These are phyloP conservation scores for Drosophila micromelanica DNA, from an alignment of 1,140 invertebrate genomes.

Conservation along the genomic window DNA sequence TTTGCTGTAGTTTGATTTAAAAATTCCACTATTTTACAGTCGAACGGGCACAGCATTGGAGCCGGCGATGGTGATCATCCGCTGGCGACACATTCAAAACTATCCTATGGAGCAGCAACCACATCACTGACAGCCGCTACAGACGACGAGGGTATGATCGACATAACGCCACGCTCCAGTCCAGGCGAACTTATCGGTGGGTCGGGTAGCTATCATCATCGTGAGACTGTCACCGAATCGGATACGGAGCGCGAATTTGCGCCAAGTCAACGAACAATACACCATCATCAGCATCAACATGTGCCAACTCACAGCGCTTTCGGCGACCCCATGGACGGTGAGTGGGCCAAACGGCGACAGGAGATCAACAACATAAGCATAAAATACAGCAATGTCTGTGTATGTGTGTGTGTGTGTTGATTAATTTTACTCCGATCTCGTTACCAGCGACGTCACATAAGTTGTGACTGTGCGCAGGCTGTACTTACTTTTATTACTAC, in stretches of 20 bases:
- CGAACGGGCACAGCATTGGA: slow-evolving; percentile 76
- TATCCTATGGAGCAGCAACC: slow-evolving; percentile 47
- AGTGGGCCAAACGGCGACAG: slow-evolving; percentile 27
- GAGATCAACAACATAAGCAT: not conserved
- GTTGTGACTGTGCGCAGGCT: slow-evolving; percentile 38
- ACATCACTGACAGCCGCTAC: slow-evolving; percentile 77
- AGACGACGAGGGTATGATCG: slow-evolving; percentile 88
- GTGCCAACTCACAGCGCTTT: slow-evolving; percentile 84
- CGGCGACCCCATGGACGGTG: slow-evolving; percentile 80
- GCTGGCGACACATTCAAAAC: slow-evolving; percentile 61
- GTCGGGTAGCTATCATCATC: slow-evolving; percentile 54
- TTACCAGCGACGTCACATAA: slow-evolving; percentile 44
- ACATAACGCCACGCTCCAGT: slow-evolving; percentile 86
- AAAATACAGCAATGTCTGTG: not conserved
- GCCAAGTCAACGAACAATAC: slow-evolving; percentile 61
- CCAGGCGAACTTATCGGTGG: slow-evolving; percentile 66
- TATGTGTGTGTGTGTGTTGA: slow-evolving; percentile 23
- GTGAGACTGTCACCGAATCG: slow-evolving; percentile 71
- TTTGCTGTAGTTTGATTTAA: not conserved
- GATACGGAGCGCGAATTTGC: slow-evolving; percentile 75
- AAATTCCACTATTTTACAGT: slow-evolving; percentile 48
- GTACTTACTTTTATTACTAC: slow-evolving; percentile 50
- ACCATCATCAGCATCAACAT: slow-evolving; percentile 74
- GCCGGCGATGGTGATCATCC: slow-evolving; percentile 66
- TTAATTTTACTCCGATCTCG: slow-evolving; percentile 59